Evolutionary conservation across 2,888 invertebrate genomes (phyloP).

Genomic region (Napeogenes inachia): DNA sequence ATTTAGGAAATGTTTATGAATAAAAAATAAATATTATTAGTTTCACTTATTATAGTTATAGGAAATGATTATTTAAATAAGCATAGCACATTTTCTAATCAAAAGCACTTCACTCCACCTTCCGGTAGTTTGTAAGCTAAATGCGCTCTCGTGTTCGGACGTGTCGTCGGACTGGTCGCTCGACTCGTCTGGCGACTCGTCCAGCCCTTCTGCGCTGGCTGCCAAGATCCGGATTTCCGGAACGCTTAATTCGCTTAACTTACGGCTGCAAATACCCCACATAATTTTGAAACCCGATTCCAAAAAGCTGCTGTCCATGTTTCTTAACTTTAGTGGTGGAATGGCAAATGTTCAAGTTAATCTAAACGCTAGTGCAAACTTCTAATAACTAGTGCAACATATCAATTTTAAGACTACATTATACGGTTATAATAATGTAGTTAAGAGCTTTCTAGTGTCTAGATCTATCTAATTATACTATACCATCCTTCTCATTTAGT

Average conservation of each 20-base stretch:
- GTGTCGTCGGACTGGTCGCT: constrained; percentile 49
- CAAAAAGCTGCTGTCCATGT: constrained; percentile 9
- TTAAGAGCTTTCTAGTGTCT: no score
- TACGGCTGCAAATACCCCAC: constrained; percentile 76
- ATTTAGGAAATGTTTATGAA: background rate
- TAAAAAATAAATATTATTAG: background rate
- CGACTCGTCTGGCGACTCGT: constrained; percentile 52
- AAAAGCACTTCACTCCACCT: constrained; percentile 58
- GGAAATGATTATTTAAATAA: background rate
- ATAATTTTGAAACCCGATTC: constrained; percentile 22
- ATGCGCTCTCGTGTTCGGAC: constrained; percentile 74
- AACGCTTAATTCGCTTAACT: constrained; percentile 85
- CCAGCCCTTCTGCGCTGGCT: constrained; percentile 88
- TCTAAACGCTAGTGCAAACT: constrained; percentile 19
- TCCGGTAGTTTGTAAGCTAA: constrained; percentile 68
- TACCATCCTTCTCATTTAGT: background rate
- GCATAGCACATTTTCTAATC: constrained; percentile 28
- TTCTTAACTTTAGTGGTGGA: background rate
- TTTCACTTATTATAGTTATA: background rate
- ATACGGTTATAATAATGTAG: no score
- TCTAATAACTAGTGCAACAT: constrained; percentile 26
- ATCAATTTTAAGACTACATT: constrained; percentile 8
- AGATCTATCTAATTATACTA: no score
- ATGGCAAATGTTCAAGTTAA: background rate
- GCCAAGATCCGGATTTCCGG: constrained; percentile 90